Conservation (phyloP, 2,113 vertebrate species). For the Melanocharis versteri region DNA sequence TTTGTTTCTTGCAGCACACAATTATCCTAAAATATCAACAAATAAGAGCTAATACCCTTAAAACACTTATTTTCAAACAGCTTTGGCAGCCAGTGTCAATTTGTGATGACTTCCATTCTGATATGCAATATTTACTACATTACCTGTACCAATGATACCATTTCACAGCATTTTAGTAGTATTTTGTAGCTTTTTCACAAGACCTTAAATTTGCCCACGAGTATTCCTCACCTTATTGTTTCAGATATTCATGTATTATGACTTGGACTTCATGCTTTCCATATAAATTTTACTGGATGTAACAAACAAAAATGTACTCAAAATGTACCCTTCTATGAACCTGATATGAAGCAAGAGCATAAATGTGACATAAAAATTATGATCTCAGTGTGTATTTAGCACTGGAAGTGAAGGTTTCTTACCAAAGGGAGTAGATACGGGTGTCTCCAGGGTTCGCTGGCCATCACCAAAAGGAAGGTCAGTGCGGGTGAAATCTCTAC, state of each 20-base stretch:
- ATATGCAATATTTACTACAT: not conserved
- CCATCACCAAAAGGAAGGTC: slow-evolving; percentile 80
- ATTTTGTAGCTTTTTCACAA: not conserved
- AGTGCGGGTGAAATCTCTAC: slow-evolving; percentile 84
- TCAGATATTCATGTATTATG: not conserved
- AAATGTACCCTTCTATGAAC: not conserved
- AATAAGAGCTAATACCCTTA: not conserved
- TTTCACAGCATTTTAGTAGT: not conserved
- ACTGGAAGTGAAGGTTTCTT: slow-evolving; percentile 22
- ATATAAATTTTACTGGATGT: not conserved
- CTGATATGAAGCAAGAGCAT: not conserved
- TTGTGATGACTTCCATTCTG: not conserved
- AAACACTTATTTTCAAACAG: not conserved
- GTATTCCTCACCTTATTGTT: not conserved
- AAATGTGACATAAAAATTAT: not conserved
- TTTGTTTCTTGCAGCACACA: not conserved
- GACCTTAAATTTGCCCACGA: not conserved
- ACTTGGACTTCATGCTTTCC: not conserved
- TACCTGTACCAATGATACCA: not conserved
- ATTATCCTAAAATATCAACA: not conserved
- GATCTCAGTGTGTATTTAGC: not conserved
- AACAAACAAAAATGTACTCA: accelerated
- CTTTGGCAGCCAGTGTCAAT: not conserved
- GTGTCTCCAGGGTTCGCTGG: slow-evolving; percentile 63
- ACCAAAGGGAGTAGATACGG: slow-evolving; percentile 74